Evolutionary conservation across 2,888 invertebrate species (phyloP), one percentile per base, ranked within the genome.

Genomic region (Ochropleura leucogaster): DNA sequence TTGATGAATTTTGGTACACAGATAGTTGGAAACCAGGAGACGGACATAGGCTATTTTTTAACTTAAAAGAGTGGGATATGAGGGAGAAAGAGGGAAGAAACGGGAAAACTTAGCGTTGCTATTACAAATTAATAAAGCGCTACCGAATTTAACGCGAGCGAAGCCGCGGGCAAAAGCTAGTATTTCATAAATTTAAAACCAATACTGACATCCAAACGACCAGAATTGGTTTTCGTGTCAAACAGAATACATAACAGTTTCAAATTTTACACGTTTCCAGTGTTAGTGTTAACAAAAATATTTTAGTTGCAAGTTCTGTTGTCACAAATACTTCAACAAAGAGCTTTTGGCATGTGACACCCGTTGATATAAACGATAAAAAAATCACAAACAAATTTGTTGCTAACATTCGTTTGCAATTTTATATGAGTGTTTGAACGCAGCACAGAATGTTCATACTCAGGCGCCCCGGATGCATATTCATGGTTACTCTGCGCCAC

Each of bases 401-500:
- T 64, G 20, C 68, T 70, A 71, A 65, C 75, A 80, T 77, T 80
- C 57, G 72, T 75, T 83, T 49, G 69, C 71, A 74, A 66, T 86
- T 87, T 82, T 74, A 64, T 75, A 20, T 62, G 69, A 79, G 81
- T 73, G 87, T 86, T 80, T 82, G 78, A 95, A 95, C 93, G 94
- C 89, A 92, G 95, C 95, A 94, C 88, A 72, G 92, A 90, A 93
- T 93, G 95, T 92, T 94, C 94, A 92, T 92, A 93, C 92, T 90
- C 94, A 93, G 93, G 92, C 95, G 91, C 90, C 85, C 86, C 90
- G 89, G 92, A 95, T 96, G 96, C 96, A 96, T 96, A 96, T 96
- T 96, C 96, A 96, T 96, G 93, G 94, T 90, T 88, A 87, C 90
- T 92, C 92, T 90, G 90, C 95, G 94, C 95, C 95, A 94, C 96